Percentiles rank a stretch among this genome's conserved stretches.
These are phyloP conservation scores for Oryzias sinensis DNA, from an alignment of 2,797 vertebrate genomes.

Conservation along the genomic window DNA sequence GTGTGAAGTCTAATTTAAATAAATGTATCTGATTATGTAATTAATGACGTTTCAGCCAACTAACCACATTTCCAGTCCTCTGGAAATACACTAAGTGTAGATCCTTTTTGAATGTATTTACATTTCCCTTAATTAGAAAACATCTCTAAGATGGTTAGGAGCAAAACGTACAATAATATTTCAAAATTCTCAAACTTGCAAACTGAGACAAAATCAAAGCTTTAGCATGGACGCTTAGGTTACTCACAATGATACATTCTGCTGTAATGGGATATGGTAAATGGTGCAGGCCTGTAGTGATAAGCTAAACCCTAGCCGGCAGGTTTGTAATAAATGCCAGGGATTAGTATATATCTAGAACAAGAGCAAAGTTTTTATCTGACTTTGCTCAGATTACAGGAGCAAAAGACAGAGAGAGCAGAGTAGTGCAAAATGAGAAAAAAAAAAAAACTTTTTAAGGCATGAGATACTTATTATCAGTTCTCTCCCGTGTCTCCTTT, in stretches of 20 bases:
- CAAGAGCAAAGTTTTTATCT: constrained; percentile 74
- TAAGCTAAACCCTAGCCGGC: constrained; percentile 77
- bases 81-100: too few relatives aligned
- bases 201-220: too few relatives aligned
- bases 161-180: too few relatives aligned
- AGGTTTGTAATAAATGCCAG: constrained; percentile 80
- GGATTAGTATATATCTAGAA: constrained; percentile 81
- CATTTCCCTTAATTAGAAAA: too few relatives aligned
- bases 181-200: too few relatives aligned
- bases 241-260: constrained; percentile 18
- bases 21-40: too few relatives aligned
- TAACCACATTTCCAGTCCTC: too few relatives aligned
- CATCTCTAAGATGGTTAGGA: too few relatives aligned
- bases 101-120: too few relatives aligned
- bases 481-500: constrained; percentile 37
- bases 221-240: too few relatives aligned
- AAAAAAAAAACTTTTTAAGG: constrained; percentile 10
- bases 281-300: constrained; percentile 69
- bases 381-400: constrained; percentile 71
- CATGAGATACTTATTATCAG: constrained; percentile 60
- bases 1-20: too few relatives aligned
- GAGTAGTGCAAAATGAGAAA: constrained; percentile 23
- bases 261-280: constrained; percentile 30
- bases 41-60: too few relatives aligned
- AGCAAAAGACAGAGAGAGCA: constrained; percentile 57